Percentiles rank a stretch among this genome's conserved stretches.
Evolutionary conservation across 2,113 vertebrate species (phyloP).

Genomic region (Macroglossus sobrinus): DNA sequence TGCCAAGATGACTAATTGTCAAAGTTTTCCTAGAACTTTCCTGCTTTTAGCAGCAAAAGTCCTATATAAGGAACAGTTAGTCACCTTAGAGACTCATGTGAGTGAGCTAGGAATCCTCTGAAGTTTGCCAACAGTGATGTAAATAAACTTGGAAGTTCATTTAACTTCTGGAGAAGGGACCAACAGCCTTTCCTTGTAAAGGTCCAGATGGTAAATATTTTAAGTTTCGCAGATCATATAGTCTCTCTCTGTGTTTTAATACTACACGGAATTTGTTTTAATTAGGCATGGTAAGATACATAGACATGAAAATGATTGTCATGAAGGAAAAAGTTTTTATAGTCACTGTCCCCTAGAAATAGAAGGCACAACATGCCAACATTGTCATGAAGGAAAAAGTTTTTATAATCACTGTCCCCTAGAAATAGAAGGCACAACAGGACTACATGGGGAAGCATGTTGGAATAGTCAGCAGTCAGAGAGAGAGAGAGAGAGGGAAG

Average conservation of each 20-base stretch:
- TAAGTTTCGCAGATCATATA: not conserved
- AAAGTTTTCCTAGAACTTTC: not conserved
- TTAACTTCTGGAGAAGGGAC: not conserved
- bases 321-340: not conserved
- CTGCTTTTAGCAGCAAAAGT: not conserved
- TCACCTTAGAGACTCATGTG: not conserved
- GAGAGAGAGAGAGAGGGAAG: not conserved
- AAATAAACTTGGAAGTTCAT: not conserved
- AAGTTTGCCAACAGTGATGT: not conserved
- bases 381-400: not conserved
- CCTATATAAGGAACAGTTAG: not conserved
- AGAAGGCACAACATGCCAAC: not conserved
- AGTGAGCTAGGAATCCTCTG: not conserved
- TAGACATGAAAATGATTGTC: not conserved
- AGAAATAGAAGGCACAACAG: not conserved
- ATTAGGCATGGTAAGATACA: not conserved
- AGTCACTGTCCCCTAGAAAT: not conserved
- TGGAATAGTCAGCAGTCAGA: not conserved
- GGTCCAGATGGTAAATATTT: not conserved
- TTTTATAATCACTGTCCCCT: not conserved
- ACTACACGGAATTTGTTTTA: not conserved
- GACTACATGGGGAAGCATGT: not conserved
- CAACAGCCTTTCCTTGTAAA: not conserved
- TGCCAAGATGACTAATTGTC: not conserved
- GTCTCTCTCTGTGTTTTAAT: not conserved